Conservation (phyloP, 2,888 invertebrate genomes). For the Notodonta dromedarius region DNA sequence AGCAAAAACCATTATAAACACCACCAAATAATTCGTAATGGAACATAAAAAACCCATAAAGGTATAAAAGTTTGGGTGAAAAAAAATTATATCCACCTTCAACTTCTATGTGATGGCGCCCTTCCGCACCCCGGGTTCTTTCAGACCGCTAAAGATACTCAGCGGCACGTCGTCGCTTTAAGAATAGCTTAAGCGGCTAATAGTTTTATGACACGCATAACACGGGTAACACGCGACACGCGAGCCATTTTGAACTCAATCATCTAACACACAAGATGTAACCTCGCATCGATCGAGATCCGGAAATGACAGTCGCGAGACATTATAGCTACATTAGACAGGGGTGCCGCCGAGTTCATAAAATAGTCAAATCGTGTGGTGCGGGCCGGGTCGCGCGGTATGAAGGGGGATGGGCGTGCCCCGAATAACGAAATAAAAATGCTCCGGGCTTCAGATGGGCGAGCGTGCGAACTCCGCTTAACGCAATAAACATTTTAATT, state of each 20-base stretch:
- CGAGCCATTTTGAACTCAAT: conserved; percentile 56
- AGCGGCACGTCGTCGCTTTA: conserved; percentile 71
- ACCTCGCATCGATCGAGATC: conserved; percentile 29
- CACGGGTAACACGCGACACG: conserved; percentile 52
- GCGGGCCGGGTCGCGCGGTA: conserved; percentile 41
- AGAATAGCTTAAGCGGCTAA: conserved; percentile 82
- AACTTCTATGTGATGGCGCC: conserved; percentile 54
- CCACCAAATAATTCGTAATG: conserved; percentile 75
- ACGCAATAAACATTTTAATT: conserved; percentile 84
- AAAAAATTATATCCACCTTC: conserved; percentile 48
- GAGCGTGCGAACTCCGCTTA: conserved; percentile 80
- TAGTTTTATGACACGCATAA: conserved; percentile 84
- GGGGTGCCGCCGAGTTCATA: conserved; percentile 71
- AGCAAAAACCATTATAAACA: conserved; percentile 65
- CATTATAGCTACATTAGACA: conserved; percentile 75
- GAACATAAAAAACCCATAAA: conserved; percentile 68
- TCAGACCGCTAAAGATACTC: conserved; percentile 63
- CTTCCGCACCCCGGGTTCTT: conserved; percentile 66
- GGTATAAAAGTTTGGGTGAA: conserved; percentile 60
- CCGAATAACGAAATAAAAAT: conserved; percentile 80
- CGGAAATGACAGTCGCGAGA: conserved; percentile 75
- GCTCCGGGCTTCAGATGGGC: conserved; percentile 64
- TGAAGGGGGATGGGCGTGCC: conserved; percentile 52
- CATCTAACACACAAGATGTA: conserved; percentile 46
- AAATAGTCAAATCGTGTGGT: conserved; percentile 68